These are phyloP conservation scores for Pyrocephalus nanus DNA, from an alignment of 2,797 vertebrate species.

Conservation along the genomic window DNA sequence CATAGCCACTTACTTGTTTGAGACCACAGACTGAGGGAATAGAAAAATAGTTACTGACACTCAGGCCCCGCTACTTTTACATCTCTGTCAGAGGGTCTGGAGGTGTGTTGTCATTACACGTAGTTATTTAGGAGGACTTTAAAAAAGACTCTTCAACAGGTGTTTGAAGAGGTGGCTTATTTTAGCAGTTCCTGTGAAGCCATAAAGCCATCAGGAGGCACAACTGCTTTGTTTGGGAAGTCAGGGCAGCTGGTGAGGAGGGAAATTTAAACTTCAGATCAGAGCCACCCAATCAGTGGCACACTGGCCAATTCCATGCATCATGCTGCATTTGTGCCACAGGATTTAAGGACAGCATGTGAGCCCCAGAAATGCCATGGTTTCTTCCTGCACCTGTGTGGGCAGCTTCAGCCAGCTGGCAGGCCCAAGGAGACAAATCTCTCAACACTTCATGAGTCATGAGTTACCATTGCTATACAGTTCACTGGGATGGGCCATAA, in stretches of 20 bases:
- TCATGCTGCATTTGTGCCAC: not conserved
- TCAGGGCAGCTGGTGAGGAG: not conserved
- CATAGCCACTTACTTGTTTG: not conserved
- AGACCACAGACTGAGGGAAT: not conserved
- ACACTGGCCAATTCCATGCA: not conserved
- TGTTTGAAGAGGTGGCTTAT: not conserved
- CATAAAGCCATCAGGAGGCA: not conserved
- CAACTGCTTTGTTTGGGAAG: not conserved
- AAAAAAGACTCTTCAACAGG: not conserved
- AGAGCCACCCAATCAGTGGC: not conserved
- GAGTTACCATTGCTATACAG: not conserved
- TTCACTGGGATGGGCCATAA: accelerated
- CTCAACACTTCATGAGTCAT: not conserved
- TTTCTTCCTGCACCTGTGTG: not conserved
- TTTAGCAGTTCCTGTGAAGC: not conserved
- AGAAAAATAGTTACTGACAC: not conserved
- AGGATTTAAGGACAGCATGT: accelerated
- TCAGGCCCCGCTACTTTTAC: not conserved
- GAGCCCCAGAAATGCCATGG: not conserved
- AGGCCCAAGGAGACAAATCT: not conserved
- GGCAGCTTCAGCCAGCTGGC: not conserved
- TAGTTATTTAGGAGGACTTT: not conserved
- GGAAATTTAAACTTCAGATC: not conserved
- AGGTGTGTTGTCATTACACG: not conserved
- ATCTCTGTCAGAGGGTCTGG: not conserved